Conservation (phyloP, 2,113 vertebrate genomes). For the Trogon surrucura region DNA sequence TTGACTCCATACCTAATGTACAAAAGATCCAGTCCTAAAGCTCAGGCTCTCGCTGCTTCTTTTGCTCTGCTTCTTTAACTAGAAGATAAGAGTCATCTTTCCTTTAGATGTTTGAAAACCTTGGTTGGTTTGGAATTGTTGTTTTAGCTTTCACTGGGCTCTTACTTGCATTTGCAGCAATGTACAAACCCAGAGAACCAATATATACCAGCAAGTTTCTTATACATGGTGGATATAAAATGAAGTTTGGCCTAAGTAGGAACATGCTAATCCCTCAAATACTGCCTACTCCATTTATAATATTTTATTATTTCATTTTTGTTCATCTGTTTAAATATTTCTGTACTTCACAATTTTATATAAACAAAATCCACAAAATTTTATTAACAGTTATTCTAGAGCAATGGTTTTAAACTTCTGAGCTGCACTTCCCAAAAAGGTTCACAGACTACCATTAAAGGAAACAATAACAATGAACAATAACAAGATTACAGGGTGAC, state of each 20-base stretch:
- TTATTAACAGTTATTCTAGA: not conserved
- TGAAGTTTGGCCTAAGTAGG: not conserved
- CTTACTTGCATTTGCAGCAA: not conserved
- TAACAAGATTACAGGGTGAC: not conserved
- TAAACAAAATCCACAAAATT: not conserved
- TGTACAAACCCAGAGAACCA: not conserved
- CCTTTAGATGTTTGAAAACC: not conserved
- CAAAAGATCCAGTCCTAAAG: not conserved
- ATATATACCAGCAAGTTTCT: not conserved
- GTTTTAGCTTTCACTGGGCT: not conserved
- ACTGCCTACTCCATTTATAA: not conserved
- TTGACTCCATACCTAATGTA: not conserved
- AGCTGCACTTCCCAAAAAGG: not conserved
- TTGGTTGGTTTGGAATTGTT: not conserved
- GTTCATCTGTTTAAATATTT: not conserved
- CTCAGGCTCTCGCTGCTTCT: not conserved
- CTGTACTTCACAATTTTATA: not conserved
- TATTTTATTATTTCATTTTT: not conserved
- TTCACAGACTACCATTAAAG: not conserved
- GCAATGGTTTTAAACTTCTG: not conserved
- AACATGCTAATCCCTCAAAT: not conserved
- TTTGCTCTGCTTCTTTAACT: not conserved
- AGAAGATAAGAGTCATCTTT: not conserved
- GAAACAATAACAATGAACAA: not conserved
- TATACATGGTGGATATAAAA: not conserved